phyloP scores from a whole-genome alignment of 35 echinoderm and acorn worm genomes.

The Stichopus chloronotus region DNA sequence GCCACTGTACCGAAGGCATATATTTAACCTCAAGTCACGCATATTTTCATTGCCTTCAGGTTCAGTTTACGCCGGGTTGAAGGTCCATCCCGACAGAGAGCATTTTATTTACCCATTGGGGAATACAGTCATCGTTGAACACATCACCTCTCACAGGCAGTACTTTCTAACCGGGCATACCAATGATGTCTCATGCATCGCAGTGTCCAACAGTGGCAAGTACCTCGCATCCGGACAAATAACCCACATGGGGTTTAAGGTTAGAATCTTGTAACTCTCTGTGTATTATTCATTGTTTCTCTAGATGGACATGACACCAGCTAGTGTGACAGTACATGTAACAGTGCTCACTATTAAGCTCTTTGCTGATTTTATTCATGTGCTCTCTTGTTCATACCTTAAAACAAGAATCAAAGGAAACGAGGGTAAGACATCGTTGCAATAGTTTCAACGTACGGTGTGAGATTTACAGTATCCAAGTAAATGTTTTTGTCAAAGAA shows the following conservation, averaged over 20 bases:
- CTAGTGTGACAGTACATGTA: not conserved
- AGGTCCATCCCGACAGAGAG: constrained; percentile 83
- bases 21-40: not conserved
- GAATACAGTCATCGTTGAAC: constrained; percentile 86
- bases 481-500: too few species aligned
- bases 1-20: too few species aligned
- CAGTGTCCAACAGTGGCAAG: constrained; percentile 81
- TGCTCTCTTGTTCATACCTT: too few species aligned
- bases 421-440: too few species aligned
- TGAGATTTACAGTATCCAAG: too few species aligned
- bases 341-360: too few species aligned
- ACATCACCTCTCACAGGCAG: constrained; percentile 82
- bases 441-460: too few species aligned
- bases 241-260: constrained; percentile 99
- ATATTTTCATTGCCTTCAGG: constrained; percentile 41
- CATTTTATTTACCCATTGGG: constrained; percentile 95
- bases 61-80: constrained; percentile 64
- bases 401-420: too few species aligned
- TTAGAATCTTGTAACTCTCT: constrained; percentile 25
- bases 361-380: too few species aligned
- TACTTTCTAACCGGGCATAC: constrained; percentile 90
- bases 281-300: not conserved
- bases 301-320: not conserved
- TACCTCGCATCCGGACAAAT: constrained; percentile 89
- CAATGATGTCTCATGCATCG: constrained; percentile 89